phyloP scores from a whole-genome alignment of 2,888 invertebrate species.

The Metalampra italica region DNA sequence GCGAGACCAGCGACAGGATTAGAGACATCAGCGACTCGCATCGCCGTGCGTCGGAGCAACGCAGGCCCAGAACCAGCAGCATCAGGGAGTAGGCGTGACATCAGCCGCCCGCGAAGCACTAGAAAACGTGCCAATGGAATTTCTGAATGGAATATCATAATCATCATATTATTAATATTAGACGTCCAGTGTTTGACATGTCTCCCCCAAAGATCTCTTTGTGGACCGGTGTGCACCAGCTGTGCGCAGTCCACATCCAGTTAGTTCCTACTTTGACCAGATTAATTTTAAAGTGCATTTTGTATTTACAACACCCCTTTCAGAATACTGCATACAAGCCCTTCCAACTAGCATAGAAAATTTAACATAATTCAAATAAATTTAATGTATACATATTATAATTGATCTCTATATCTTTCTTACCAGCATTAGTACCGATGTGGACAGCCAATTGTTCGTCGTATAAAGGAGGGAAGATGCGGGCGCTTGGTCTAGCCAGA shows the following conservation, averaged over 20 bases:
- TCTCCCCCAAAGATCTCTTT: no score
- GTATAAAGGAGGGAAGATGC: constrained; percentile 89
- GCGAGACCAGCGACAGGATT: constrained; percentile 83
- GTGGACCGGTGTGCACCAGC: no score
- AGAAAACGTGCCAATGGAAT: constrained; percentile 48
- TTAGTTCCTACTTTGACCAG: no score
- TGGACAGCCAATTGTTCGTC: constrained; percentile 89
- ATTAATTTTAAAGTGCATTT: no score
- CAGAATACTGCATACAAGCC: not conserved
- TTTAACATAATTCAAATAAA: no score
- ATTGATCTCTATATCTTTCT: not conserved
- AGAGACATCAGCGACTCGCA: constrained; percentile 66
- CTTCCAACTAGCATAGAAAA: no score
- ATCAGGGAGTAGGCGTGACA: constrained; percentile 84
- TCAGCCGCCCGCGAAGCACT: constrained; percentile 83
- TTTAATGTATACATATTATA: not conserved
- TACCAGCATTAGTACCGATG: constrained; percentile 75
- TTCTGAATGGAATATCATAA: not conserved
- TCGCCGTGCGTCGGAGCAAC: constrained; percentile 80
- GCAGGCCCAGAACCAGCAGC: constrained; percentile 85
- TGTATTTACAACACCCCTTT: no score
- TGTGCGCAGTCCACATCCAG: no score
- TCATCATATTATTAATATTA: no score
- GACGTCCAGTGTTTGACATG: no score
- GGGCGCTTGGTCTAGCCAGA: constrained; percentile 86